Base-by-base conservation (phyloP, 1,140 invertebrate genomes). In the Achatina immaculata region DNA sequence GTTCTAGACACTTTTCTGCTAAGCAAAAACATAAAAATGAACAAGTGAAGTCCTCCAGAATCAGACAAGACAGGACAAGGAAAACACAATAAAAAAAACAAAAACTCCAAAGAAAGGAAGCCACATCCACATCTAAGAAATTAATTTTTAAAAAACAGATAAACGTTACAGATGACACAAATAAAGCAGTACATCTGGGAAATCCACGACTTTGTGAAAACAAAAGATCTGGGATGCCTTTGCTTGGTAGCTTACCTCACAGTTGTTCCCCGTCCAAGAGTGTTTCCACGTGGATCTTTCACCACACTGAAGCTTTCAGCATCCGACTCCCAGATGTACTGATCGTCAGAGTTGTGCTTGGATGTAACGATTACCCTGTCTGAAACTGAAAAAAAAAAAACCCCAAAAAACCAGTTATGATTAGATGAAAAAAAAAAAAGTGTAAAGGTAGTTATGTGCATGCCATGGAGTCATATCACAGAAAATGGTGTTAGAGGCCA, bases 291-390 rank as follows among this genome's bases (percentile, higher is more conserved):
- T 16, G 99, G 98, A 94, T 99, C 99, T 89, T 98, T 95, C 24
- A 94, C 94, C 78, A 99, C 95, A 84, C 93, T 95, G 92, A 97
- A 99, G 76, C 95, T 94, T 62, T 92, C 92, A 31, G 98, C 96
- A 85, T 92, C 91, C 14, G 97, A 99, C 90, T 99, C 97, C 99
- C 99, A 99, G 82, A 99, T 96, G 90, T 99, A 95, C 92, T 99
- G 98, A 82, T 94, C 94, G 91, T 99, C 98, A 88, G 96, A 95
- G 90, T 99, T 98, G 91, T 98, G 94, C 91, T 99, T 99, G 0
- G 96, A 96, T 0, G 96, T 98, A 0, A 99, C 99, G 62, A 91
- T 87, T 7, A 92, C 89, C 73, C 87, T 85, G 75, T 92, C 91
- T 85, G 91, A 89, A 81, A 92, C 91, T 90, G 85, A 31, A 84